These are phyloP conservation scores for Cheiracanthium punctorium DNA, from an alignment of 2,888 invertebrate genomes.

Conservation along the genomic window DNA sequence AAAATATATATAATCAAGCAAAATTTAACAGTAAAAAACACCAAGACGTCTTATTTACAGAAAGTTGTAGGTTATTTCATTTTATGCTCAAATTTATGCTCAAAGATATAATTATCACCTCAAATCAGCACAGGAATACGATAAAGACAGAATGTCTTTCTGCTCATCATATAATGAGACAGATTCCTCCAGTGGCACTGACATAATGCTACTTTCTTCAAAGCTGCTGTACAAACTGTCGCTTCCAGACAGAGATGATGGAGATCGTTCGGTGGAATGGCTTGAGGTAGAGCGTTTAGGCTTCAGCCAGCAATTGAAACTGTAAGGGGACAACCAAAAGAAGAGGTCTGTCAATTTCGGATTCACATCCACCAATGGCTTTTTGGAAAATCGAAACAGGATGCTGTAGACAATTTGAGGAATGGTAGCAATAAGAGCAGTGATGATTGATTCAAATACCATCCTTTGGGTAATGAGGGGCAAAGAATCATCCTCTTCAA, in stretches of 20 bases:
- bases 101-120: slow-evolving; percentile 10
- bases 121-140: slow-evolving; percentile 19
- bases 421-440: slow-evolving; percentile 16
- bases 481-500: not conserved
- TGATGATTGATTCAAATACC: slow-evolving; percentile 4
- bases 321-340: slow-evolving; percentile 8
- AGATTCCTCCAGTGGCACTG: slow-evolving; percentile 34
- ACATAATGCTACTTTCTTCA: slow-evolving; percentile 42
- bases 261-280: slow-evolving; percentile 20
- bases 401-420: slow-evolving; percentile 34
- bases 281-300: slow-evolving; percentile 48
- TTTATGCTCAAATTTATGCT: no score
- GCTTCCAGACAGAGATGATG: slow-evolving; percentile 25
- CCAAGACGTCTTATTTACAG: no score
- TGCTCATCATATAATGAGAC: slow-evolving; percentile 11
- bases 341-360: slow-evolving; percentile 20
- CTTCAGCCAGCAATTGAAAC: slow-evolving; percentile 44
- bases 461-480: slow-evolving; percentile 25
- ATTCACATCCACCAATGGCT: not conserved
- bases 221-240: slow-evolving; percentile 55
- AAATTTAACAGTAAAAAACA: no score
- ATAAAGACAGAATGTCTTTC: slow-evolving; percentile 37
- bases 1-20: no score
- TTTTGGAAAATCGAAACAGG: slow-evolving; percentile 25
- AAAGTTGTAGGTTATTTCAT: no score